Conservation (phyloP, 2,797 vertebrate genomes). For the Urosaurus nigricauda region DNA sequence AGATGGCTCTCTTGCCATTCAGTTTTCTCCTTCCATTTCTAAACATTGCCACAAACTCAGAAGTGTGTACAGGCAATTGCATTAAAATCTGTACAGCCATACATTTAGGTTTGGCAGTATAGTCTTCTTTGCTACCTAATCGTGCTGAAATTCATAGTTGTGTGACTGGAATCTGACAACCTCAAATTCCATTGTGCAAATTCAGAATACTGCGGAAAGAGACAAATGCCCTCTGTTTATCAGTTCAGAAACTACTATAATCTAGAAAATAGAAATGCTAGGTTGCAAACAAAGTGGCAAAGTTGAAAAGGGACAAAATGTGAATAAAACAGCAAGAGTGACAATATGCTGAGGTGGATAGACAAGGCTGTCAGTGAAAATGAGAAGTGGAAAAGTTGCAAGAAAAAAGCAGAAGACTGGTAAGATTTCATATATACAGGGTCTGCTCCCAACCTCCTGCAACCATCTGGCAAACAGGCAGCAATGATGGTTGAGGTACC, state of each 20-base stretch:
- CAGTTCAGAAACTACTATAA: not conserved
- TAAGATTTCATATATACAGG: not conserved
- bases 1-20: constrained; percentile 72
- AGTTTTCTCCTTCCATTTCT: constrained; percentile 66
- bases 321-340: not conserved
- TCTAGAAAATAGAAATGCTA: not conserved
- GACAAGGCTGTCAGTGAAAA: not conserved
- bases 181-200: not conserved
- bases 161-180: not conserved
- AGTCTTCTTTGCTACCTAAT: not conserved
- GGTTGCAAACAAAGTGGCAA: not conserved
- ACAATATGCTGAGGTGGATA: not conserved
- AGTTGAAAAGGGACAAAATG: not conserved
- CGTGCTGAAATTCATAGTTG: not conserved
- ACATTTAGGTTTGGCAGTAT: not conserved
- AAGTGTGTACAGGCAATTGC: not conserved
- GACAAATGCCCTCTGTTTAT: not conserved
- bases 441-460: not conserved
- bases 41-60: constrained; percentile 41
- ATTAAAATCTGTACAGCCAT: not conserved
- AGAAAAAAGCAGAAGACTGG: not conserved
- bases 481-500: not conserved
- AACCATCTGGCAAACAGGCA: not conserved
- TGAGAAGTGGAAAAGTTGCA: not conserved
- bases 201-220: not conserved